These are phyloP conservation scores for Adrianichthys oophorus DNA, from an alignment of 2,797 vertebrate species.

Conservation along the genomic window DNA sequence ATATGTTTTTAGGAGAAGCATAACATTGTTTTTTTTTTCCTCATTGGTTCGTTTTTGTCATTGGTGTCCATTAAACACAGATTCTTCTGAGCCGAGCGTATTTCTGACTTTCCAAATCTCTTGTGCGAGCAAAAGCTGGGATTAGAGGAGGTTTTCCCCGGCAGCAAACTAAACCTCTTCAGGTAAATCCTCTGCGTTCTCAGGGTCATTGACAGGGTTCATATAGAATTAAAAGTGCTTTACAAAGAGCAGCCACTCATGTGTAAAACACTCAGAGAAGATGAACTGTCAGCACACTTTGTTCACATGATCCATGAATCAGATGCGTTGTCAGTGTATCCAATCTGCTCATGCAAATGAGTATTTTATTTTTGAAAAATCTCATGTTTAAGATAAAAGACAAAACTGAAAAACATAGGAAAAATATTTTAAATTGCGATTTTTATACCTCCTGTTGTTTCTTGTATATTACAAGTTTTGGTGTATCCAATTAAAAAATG, in stretches of 20 bases:
- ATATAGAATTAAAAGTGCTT: conserved; percentile 15
- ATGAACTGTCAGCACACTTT: no score
- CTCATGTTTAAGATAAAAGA: conserved; percentile 3
- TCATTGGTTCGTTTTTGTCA: no score
- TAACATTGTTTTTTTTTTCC: no score
- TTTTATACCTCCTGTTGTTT: no score
- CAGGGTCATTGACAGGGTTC: conserved; percentile 20
- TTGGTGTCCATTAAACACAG: conserved; percentile 6
- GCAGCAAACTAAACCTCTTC: conserved; percentile 23
- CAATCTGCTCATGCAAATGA: no score
- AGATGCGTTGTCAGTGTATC: no score
- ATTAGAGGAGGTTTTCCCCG: conserved; percentile 4
- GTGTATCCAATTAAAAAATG: no score
- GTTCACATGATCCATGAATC: no score
- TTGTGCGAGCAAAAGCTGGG: no score
- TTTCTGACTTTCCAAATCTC: conserved; percentile 10
- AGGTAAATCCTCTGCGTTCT: conserved; percentile 30
- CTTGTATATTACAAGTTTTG: no score
- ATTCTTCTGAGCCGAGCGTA: conserved; percentile 5
- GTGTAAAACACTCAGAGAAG: conserved; percentile 15
- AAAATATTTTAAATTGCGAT: not conserved
- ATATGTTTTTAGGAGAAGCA: no score
- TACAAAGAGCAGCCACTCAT: conserved; percentile 11
- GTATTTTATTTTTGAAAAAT: not conserved
- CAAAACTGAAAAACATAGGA: not conserved